Base-by-base conservation (phyloP, 2,113 vertebrate genomes). In the Odontesthes bonariensis region DNA sequence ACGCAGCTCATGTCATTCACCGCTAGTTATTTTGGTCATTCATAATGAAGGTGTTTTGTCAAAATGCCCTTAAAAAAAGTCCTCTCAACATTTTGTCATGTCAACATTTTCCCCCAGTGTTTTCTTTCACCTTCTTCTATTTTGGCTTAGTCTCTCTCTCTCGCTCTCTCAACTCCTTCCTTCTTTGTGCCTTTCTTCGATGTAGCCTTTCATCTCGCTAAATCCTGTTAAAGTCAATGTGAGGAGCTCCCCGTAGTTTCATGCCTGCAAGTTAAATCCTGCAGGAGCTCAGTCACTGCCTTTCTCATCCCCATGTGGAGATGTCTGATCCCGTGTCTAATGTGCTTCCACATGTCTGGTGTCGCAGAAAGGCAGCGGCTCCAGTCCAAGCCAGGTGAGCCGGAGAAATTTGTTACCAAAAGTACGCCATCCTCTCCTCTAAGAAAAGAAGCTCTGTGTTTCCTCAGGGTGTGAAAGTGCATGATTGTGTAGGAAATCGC, bases 221-320 rank as follows among this genome's bases (percentile, higher is more conserved):
- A 92, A 91, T 91, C 84, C 82, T 77, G 75, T 91, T 91, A 80
- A 78, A 82, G 75, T 83, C 81, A 82, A 73, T 75, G 77, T 77
- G 73, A 86, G 87, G 35, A 76, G 84, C 70, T 75, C 40, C 65
- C 75, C 76, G 82, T 69, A 69, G 81, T 74, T 75, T 77, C 73
- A 81, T 87, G 80, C 75, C 78, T 81, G 59, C 68, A 49, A 81
- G 81, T 63, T 73, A 84, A 86, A 87, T 84, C 82, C 75, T 76
- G 47, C 52, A 76, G 81, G 67, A 82, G 56, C 78, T 77, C 46
- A 44, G 77, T 46, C 81, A 47, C 63, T 59, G 76, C 31, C 69
- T 73, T 67, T 85, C 56, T 73, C 62, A 69, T 81, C 61, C 83
- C 66, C 57, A 27, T 66, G 78, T 79, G 75, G 59, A 73, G 71